Evolutionary conservation across 2,797 vertebrate genomes (phyloP), one percentile per base, ranked within the genome.

Genomic region (Schizopygopsis malacanthus): DNA sequence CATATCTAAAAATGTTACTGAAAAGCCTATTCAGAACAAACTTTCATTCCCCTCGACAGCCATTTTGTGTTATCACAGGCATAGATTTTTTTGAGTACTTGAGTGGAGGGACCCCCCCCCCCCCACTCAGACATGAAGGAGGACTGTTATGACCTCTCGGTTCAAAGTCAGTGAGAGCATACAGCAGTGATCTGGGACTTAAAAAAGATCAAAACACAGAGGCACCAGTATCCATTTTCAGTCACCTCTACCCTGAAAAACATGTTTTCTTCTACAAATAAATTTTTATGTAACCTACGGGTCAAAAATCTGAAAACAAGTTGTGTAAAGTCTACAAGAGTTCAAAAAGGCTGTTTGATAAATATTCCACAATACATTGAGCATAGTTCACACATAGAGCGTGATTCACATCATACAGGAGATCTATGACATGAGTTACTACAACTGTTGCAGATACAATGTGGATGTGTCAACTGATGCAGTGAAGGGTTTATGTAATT

Each of bases 161-260:
- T 86, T 91, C 82, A 79, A 28, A 89, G 86, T 90, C 88, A 79
- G 89, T 89, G 83, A 92, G 78, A 56, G 10, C 87, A 91, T 89
- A 86, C 87, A 90, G 82, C 75, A 89, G 85, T 87, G 91, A 90
- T 92, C 93, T 89, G 87, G 90, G 91, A 90, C 90, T 91, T 93
- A 89, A 92, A 90, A 59, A 88, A 92, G 90, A 94, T 94, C 91
- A 93, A 94, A 93, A 92, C 79, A n/a, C 61, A 91, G 56, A 59
- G 86, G 92, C 90, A 93, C 93, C 92, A 94, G 93, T 92, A 88
- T 86, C 85, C 89, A 87, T 87, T 91, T 91, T 91, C 90, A 92
- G 89, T 90, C 86, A 91, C 87, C 88, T 90, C 88, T 63, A 73
- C 43, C 39, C 67, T 71, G 41, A 77, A 28, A 83, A 85, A 84